Conservation (phyloP, 2,113 vertebrate species). For the Percopsis transmontana region DNA sequence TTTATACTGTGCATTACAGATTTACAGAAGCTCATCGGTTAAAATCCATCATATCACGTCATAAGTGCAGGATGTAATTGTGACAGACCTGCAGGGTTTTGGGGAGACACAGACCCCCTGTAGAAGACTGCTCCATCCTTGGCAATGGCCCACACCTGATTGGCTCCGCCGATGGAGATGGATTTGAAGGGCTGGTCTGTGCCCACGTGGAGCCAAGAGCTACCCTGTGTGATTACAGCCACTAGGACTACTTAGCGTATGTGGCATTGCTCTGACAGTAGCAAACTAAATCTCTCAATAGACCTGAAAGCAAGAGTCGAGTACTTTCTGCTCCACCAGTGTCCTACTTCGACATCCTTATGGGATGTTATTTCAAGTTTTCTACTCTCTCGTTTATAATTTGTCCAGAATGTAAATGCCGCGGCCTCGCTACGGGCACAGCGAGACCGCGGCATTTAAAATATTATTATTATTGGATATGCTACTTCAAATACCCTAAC, state of each 20-base stretch:
- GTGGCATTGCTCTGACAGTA: not conserved
- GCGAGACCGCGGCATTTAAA: no score
- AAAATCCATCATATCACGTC: not conserved
- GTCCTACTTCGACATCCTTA: no score
- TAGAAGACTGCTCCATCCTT: constrained; percentile 93
- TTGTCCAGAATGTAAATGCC: no score
- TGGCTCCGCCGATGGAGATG: constrained; percentile 87
- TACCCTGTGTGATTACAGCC: constrained; percentile 77
- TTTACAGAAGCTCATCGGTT: not conserved
- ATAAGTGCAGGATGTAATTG: not conserved
- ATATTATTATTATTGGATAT: no score
- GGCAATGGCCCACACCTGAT: constrained; percentile 96
- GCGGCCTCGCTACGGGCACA: no score
- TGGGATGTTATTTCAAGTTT: no score
- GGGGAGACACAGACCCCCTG: constrained; percentile 88
- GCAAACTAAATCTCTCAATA: not conserved
- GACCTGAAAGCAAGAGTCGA: not conserved
- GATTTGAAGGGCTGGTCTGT: constrained; percentile 96
- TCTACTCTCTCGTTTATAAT: no score
- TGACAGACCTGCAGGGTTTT: constrained; percentile 87
- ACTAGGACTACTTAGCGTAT: not conserved
- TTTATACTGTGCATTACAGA: not conserved
- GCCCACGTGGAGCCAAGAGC: constrained; percentile 94
- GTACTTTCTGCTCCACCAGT: no score
- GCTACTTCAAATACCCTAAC: no score